Base-by-base conservation (phyloP, 2,888 invertebrate genomes). In the Kryphioiulus occultus region DNA sequence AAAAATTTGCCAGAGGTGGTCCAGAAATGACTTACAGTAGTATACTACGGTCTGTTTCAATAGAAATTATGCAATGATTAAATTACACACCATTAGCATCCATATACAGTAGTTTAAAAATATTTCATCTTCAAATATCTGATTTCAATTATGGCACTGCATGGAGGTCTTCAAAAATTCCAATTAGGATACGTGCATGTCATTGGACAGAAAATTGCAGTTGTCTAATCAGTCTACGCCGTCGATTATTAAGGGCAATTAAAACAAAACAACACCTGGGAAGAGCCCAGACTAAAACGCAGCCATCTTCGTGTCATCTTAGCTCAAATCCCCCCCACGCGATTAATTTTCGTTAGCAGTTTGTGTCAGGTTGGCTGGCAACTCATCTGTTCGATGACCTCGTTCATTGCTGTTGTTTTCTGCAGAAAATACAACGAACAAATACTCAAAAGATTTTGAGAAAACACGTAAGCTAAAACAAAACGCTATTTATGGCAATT, bases 351-450 rank as follows among this genome's bases (percentile, higher is more conserved):
- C 78, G 78, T 78, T 78, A 78, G 78, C 30, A 78, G 78, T 12
- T 59, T 22, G 59, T 59, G 59, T 59, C 59, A 59, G 59, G 59
- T 78, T 78, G 78, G 30, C 78, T 78, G 78, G 30, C 78, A 78
- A 78, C 78, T 35, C 30, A 15, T 39, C 44, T 9, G 78, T 78
- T 78, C 68, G 68, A 68, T 68, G 5, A 68, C 68, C 68, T 68
- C 22, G 22, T n/a, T 22, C 68, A 0, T 68, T 22, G n/a, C 68
- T 22, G 4, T 68, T 9, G 22, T 22, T 78, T 78, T 44, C 15
- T 22, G 78, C 78, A 78, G 78, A 78, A 68, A 68, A 53, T 19
- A 26, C 68, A 26, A 26, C 26, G 15, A 68, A 26, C 68, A 10
- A 68, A 26, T 3, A 30, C 12, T 30, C 26, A 30, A 12, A 30